Base-by-base conservation (phyloP, 2,888 invertebrate genomes). In the Metellina segmentata region DNA sequence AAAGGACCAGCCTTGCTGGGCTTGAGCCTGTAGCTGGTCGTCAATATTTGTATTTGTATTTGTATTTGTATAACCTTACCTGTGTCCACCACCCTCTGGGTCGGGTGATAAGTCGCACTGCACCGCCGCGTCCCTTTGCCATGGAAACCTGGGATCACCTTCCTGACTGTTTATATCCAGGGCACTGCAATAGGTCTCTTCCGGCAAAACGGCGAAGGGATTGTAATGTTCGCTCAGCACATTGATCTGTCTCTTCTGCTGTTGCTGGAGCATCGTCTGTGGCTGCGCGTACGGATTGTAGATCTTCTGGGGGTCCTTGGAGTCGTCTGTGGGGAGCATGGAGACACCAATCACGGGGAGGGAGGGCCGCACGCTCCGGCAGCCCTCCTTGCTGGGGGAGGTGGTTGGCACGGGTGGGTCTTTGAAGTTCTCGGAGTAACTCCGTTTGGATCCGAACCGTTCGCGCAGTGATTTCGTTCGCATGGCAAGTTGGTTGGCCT, bases 381-480 rank as follows among this genome's bases (percentile, higher is more conserved):
- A 72, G 4, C 51, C 71, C 16, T 89, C 85, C 61, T 85, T 82
- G 48, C 81, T 78, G 11, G 85, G 85, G 6, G 92, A 85, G 5
- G 93, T 79, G 34, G 75, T 81, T 0, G 93, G 77, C 2, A 85
- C 70, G 6, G 93, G 87, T 5, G 93, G 90, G 81, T 94, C 94
- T 82, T 93, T 93, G 92, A 94, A 94, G 11, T 93, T 93, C 77
- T 94, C 94, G 0, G 94, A 94, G 19, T 94, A 93, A 78, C 94
- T 94, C 52, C 94, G 85, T 79, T 94, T 94, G 34, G 94, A 94
- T 51, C 93, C 94, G 81, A 94, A 94, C 34, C 93, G 89, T 82
- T 94, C 94, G 20, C 94, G 81, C 4, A 94, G 88, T 9, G 94
- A 94, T 77, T 94, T 94, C 49, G 94, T 94, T 34, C 94, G 75